These are phyloP conservation scores for Pachliopta kotzebuea DNA, from an alignment of 2,888 invertebrate species.

Conservation along the genomic window DNA sequence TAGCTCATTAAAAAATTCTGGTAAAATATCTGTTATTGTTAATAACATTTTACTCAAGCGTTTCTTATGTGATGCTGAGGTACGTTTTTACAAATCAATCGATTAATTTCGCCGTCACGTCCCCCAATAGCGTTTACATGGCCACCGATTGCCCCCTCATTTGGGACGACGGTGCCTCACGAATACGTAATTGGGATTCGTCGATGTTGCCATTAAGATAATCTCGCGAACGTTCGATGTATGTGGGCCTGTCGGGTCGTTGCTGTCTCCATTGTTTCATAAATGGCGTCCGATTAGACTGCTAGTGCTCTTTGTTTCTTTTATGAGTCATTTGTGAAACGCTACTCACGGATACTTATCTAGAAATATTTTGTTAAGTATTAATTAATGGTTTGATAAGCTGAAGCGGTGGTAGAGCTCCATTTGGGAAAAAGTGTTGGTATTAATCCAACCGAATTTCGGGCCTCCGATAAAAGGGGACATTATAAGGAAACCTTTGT, in stretches of 20 bases:
- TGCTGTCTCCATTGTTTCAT: slow-evolving; percentile 23
- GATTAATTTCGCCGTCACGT: slow-evolving; percentile 60
- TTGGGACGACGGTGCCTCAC: slow-evolving; percentile 70
- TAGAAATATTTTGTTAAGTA: no score
- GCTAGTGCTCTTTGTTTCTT: slow-evolving; percentile 21
- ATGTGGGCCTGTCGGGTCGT: slow-evolving; percentile 42
- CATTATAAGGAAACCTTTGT: no score
- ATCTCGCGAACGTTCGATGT: slow-evolving; percentile 49
- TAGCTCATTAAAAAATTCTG: no score
- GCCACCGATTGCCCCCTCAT: slow-evolving; percentile 74
- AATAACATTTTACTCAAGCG: no score
- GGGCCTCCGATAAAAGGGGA: no score
- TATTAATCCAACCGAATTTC: no score
- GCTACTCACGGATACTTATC: not conserved
- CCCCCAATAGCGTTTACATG: slow-evolving; percentile 55
- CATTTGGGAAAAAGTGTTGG: no score
- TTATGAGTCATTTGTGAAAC: slow-evolving; percentile 2
- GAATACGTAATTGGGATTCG: slow-evolving; percentile 73
- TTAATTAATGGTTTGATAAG: no score
- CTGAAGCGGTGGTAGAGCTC: no score
- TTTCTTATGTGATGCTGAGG: slow-evolving; percentile 4
- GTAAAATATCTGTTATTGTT: no score
- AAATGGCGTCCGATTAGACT: slow-evolving; percentile 18
- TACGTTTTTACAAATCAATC: slow-evolving; percentile 47
- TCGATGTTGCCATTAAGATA: slow-evolving; percentile 67